These are phyloP conservation scores for Leucophenga maculata DNA, from an alignment of 2,888 invertebrate species.

Conservation along the genomic window DNA sequence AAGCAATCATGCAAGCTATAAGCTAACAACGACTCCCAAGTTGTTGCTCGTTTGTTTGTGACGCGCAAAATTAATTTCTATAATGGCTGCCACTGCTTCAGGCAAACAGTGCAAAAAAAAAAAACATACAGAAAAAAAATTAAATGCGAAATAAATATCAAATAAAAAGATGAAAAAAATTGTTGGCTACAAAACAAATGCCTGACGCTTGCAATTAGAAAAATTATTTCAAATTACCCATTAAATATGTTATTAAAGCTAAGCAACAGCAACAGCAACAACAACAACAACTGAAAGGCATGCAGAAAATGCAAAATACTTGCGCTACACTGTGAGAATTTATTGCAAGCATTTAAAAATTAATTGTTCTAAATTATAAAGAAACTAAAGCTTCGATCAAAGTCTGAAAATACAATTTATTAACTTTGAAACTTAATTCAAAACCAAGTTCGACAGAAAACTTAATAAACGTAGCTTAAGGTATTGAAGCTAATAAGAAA, in stretches of 20 bases:
- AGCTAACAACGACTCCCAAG: slow-evolving; percentile 59
- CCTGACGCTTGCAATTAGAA: slow-evolving; percentile 62
- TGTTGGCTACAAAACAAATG: slow-evolving; percentile 34
- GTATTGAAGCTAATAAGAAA: no score
- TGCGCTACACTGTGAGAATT: no score
- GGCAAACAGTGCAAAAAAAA: not conserved
- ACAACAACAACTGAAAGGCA: not conserved
- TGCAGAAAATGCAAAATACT: no score
- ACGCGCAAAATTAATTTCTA: slow-evolving; percentile 61
- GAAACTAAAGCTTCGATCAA: no score
- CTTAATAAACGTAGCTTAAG: no score
- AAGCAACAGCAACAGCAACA: slow-evolving; percentile 24
- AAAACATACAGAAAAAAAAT: no score
- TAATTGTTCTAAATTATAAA: not conserved
- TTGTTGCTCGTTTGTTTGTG: slow-evolving; percentile 65
- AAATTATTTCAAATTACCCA: slow-evolving; percentile 48
- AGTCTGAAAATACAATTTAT: no score
- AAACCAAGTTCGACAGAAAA: no score
- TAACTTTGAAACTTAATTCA: no score
- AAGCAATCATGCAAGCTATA: slow-evolving; percentile 5
- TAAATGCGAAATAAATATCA: no score
- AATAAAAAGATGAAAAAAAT: no score
- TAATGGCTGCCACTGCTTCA: slow-evolving; percentile 55
- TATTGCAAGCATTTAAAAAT: not conserved
- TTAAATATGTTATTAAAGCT: slow-evolving; percentile 3